phyloP scores from a whole-genome alignment of 2,888 invertebrate genomes.

The Phlogophora meticulosa region DNA sequence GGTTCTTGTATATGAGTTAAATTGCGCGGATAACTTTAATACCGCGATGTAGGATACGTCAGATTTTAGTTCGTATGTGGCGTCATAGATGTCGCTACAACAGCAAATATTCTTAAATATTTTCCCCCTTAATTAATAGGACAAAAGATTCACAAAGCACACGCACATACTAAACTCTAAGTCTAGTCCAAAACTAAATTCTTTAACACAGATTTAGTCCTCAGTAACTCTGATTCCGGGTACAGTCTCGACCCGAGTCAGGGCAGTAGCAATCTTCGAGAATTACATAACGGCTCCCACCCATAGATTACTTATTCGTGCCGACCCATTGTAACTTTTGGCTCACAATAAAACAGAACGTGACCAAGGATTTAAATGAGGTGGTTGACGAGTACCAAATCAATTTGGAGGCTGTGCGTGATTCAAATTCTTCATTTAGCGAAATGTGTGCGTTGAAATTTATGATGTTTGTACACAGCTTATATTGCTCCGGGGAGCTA shows the following conservation, averaged over 20 bases:
- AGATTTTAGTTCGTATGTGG: too few relatives aligned
- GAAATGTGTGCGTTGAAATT: constrained; percentile 61
- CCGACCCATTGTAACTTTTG: constrained; percentile 84
- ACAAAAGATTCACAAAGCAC: too few relatives aligned
- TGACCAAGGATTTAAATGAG: constrained; percentile 84
- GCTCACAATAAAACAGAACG: constrained; percentile 86
- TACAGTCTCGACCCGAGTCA: constrained; percentile 27
- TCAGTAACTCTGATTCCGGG: constrained; percentile 29
- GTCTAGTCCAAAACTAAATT: neutral
- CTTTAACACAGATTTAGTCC: constrained; percentile 9
- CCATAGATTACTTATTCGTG: constrained; percentile 78
- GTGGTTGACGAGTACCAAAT: constrained; percentile 82
- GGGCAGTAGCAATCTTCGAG: constrained; percentile 75
- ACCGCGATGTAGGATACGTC: too few relatives aligned
- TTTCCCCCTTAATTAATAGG: too few relatives aligned
- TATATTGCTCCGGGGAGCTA: constrained; percentile 57
- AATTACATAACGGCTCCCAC: constrained; percentile 80
- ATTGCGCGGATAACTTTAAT: too few relatives aligned
- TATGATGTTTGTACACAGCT: constrained; percentile 57
- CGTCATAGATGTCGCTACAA: too few relatives aligned
- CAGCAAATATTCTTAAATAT: too few relatives aligned
- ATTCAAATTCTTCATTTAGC: constrained; percentile 79
- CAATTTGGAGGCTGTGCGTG: constrained; percentile 83
- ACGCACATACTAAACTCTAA: too few relatives aligned
- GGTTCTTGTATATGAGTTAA: too few relatives aligned